Evolutionary conservation across 2,797 vertebrate species (phyloP).

Genomic region (Gallinago nigripennis): DNA sequence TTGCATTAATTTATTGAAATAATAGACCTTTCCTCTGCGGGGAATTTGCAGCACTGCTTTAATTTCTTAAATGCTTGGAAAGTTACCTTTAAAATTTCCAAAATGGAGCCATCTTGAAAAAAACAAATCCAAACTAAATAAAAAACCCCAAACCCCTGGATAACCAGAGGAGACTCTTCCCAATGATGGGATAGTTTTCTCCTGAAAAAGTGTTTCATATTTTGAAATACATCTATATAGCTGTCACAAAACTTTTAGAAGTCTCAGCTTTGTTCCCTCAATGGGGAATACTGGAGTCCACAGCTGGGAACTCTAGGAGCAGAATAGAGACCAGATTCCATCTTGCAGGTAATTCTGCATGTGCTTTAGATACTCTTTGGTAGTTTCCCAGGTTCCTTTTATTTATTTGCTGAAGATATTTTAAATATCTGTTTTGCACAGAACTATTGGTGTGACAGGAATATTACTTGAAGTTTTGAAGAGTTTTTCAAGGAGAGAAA

Average conservation of each 20-base stretch:
- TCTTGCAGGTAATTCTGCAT: neutral
- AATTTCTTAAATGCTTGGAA: neutral
- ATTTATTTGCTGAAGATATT: neutral
- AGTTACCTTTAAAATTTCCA: neutral
- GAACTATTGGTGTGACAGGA: neutral
- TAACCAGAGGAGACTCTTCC: neutral
- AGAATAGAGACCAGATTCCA: neutral
- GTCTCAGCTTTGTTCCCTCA: neutral
- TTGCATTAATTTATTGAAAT: neutral
- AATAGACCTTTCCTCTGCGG: neutral
- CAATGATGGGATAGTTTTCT: neutral
- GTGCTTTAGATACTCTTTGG: neutral
- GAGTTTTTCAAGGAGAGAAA: neutral
- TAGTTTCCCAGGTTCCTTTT: neutral
- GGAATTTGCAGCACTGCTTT: neutral
- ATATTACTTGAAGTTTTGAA: neutral
- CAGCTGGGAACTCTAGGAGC: neutral
- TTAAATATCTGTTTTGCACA: neutral
- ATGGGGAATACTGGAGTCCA: neutral
- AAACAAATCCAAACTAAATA: neutral
- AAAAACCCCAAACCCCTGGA: fast-evolving
- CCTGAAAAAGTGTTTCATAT: neutral
- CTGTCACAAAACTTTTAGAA: neutral
- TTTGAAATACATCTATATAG: neutral
- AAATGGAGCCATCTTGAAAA: neutral